phyloP scores from a whole-genome alignment of 2,888 invertebrate species.

The Gasteruption jaculator region DNA sequence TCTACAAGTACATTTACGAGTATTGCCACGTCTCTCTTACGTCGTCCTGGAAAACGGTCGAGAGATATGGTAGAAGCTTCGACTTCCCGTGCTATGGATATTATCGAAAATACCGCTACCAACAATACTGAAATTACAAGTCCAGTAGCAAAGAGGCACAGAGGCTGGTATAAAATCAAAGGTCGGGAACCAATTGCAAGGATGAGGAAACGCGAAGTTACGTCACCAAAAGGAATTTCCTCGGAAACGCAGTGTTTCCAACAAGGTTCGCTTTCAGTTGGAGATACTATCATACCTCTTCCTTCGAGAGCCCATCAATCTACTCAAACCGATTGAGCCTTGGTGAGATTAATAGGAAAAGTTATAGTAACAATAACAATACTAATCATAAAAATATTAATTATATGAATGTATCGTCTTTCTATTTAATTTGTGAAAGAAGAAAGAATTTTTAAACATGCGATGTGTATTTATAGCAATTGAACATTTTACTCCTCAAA shows the following conservation, averaged over 20 bases:
- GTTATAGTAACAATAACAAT: too few species aligned
- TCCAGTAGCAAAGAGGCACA: conserved; percentile 40
- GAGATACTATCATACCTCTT: conserved; percentile 38
- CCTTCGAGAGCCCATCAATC: conserved; percentile 42
- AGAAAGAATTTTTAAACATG: too few species aligned
- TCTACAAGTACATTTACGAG: too few species aligned
- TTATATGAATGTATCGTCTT: too few species aligned
- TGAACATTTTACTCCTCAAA: too few species aligned
- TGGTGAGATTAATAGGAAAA: too few species aligned
- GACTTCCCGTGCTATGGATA: conserved; percentile 10
- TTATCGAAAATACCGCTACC: neutral
- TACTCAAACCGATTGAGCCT: conserved; percentile 40
- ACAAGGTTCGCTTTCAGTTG: conserved; percentile 39
- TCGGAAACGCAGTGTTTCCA: conserved; percentile 41
- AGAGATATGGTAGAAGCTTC: conserved; percentile 27
- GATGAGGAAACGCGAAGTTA: conserved; percentile 29
- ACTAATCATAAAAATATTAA: too few species aligned
- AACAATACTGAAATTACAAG: conserved; percentile 24
- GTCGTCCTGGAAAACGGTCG: conserved; percentile 30
- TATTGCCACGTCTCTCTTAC: conserved; percentile 14
- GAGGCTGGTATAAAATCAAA: conserved; percentile 40
- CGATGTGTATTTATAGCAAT: too few species aligned
- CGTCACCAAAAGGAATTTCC: conserved; percentile 34
- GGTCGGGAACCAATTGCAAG: conserved; percentile 41
- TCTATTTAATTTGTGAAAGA: too few species aligned